Evolutionary conservation across 2,888 invertebrate genomes (phyloP).

Genomic region (Platerodrilus igneus): DNA sequence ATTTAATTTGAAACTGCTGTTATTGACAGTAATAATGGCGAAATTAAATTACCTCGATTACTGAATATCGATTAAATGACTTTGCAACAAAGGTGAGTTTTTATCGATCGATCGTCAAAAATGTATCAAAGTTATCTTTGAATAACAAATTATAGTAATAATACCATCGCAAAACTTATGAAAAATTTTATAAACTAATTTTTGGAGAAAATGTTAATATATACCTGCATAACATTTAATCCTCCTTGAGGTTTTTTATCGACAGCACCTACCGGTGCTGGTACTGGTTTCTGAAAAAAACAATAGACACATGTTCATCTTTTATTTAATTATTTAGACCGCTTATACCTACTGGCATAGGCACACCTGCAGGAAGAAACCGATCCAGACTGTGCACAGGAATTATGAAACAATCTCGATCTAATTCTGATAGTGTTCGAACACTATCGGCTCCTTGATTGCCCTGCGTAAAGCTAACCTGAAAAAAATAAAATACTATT

Average conservation of each 20-base stretch:
- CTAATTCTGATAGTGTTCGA: constrained; percentile 76
- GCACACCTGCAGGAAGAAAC: constrained; percentile 86
- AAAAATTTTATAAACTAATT: too few species aligned
- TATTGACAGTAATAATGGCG: too few species aligned
- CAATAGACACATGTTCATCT: constrained; percentile 12
- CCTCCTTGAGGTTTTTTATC: constrained; percentile 41
- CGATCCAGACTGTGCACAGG: constrained; percentile 83
- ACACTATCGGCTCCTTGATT: constrained; percentile 33
- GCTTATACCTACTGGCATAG: constrained; percentile 56
- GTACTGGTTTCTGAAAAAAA: constrained; percentile 41
- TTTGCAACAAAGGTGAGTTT: too few species aligned
- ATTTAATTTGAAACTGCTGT: too few species aligned
- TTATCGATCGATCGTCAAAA: too few species aligned
- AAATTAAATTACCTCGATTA: too few species aligned
- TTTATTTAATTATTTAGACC: too few species aligned
- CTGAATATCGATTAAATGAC: too few species aligned
- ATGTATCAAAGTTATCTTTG: too few species aligned
- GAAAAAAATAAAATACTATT: too few species aligned
- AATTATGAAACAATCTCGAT: constrained; percentile 90
- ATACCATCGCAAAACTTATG: too few species aligned
- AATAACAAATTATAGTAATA: too few species aligned
- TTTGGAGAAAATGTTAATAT: constrained; percentile 11
- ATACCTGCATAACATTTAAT: constrained; percentile 46
- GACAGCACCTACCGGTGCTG: constrained; percentile 36
- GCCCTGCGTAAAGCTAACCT: constrained; percentile 39